Percentiles rank a stretch among this genome's conserved stretches.
Evolutionary conservation across 1,140 invertebrate genomes (phyloP).

Genomic region (Monochamus saltuarius): DNA sequence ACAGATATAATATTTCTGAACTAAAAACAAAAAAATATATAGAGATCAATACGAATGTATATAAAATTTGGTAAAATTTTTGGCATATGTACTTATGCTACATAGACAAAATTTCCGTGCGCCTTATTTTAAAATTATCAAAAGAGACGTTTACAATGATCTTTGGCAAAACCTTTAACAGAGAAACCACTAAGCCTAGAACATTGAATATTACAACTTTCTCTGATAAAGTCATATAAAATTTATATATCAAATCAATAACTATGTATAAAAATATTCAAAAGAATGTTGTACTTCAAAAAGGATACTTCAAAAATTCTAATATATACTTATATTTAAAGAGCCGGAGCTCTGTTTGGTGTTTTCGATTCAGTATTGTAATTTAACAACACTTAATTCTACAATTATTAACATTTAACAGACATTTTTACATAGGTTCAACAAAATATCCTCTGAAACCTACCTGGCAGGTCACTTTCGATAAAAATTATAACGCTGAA

Average conservation of each 20-base stretch:
- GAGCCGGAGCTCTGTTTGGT: conserved; percentile 16
- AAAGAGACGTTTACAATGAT: conserved; percentile 5
- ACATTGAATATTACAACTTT: neutral
- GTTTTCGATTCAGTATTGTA: conserved; percentile 19
- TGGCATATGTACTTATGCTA: conserved; percentile 7
- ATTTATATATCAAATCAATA: conserved; percentile 18
- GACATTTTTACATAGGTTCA: conserved; percentile 2
- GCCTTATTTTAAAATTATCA: conserved; percentile 5
- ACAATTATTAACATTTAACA: conserved; percentile 3
- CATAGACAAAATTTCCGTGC: conserved; percentile 1
- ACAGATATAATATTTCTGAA: neutral
- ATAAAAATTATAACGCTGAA: too few relatives aligned
- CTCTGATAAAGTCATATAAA: conserved; percentile 19
- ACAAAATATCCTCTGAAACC: neutral
- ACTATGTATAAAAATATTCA: conserved; percentile 22
- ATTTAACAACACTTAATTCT: conserved; percentile 13
- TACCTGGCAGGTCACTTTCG: neutral
- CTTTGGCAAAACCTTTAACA: conserved; percentile 21
- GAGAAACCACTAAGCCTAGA: conserved; percentile 12
- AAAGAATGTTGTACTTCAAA: conserved; percentile 22
- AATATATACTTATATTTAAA: conserved; percentile 14
- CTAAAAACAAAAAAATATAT: conserved; percentile 7
- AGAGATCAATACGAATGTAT: conserved; percentile 16
- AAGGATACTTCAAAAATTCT: conserved; percentile 5
- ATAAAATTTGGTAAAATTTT: conserved; percentile 24